Evolutionary conservation across 2,888 invertebrate species (phyloP).

Genomic region (Nymphalis urticae): DNA sequence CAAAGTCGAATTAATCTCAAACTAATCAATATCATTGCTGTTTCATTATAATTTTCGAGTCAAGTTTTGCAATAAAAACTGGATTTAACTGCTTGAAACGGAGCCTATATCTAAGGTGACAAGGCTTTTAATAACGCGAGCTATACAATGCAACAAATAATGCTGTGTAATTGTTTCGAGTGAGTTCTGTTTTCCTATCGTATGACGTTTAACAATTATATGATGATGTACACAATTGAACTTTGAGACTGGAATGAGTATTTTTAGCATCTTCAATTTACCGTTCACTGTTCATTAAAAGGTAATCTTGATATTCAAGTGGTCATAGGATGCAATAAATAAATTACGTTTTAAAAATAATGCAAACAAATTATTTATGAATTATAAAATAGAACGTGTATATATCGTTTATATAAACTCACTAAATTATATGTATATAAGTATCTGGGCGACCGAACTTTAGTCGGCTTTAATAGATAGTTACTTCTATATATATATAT

Average conservation of each 20-base stretch:
- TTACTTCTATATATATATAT: too few relatives aligned
- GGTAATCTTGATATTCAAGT: slow-evolving; percentile 5
- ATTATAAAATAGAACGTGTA: too few relatives aligned
- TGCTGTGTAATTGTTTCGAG: slow-evolving; percentile 4
- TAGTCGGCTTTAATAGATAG: too few relatives aligned
- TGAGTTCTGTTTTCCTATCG: not conserved
- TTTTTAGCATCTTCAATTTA: slow-evolving; percentile 23
- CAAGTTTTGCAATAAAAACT: slow-evolving; percentile 24
- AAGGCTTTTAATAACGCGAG: slow-evolving; percentile 4
- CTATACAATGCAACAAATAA: not conserved
- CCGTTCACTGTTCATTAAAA: slow-evolving; percentile 9
- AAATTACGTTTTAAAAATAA: not conserved
- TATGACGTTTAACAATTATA: slow-evolving; percentile 15
- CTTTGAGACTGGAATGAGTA: slow-evolving; percentile 18
- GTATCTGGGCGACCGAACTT: too few relatives aligned
- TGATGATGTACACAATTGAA: slow-evolving; percentile 16
- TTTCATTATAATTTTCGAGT: slow-evolving; percentile 20
- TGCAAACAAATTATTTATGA: too few relatives aligned
- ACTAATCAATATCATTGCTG: not conserved
- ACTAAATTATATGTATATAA: too few relatives aligned
- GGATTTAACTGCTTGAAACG: slow-evolving; percentile 17
- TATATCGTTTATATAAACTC: too few relatives aligned
- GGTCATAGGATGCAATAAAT: not conserved
- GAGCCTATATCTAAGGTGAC: slow-evolving; percentile 14
- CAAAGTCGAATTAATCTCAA: not conserved